Conservation (phyloP, 2,113 vertebrate genomes). For the Pseudorhombus dupliciocellatus region DNA sequence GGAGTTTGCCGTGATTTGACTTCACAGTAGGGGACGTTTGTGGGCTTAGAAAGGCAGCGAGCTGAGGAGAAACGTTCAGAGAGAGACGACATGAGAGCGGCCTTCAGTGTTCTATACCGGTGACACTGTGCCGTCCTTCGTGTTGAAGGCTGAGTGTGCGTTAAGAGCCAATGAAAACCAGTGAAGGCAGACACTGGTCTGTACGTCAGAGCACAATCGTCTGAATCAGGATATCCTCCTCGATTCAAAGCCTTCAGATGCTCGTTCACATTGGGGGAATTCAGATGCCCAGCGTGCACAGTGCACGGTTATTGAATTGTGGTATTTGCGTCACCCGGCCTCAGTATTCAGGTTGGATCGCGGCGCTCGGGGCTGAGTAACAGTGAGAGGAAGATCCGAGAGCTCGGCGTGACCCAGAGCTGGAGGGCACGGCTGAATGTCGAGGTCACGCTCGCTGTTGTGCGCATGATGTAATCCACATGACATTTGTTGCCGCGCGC, state of each 20-base stretch:
- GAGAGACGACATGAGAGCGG: conserved; percentile 4
- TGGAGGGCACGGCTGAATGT: conserved; percentile 19
- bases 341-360: background rate
- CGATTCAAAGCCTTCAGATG: too few relatives aligned
- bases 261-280: too few relatives aligned
- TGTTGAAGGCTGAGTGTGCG: conserved; percentile 37
- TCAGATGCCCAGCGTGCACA: too few relatives aligned
- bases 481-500: conserved; percentile 25
- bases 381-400: background rate
- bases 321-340: background rate
- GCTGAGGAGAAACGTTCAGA: conserved; percentile 28
- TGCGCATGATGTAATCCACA: conserved; percentile 13
- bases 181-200: background rate
- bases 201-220: too few relatives aligned
- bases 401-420: conserved; percentile 46
- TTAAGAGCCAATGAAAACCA: conserved; percentile 13
- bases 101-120: background rate
- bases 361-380: conserved; percentile 2
- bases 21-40: conserved; percentile 7
- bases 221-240: too few relatives aligned
- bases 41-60: conserved; percentile 9
- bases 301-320: background rate
- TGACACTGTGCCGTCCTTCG: conserved; percentile 46
- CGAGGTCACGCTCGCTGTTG: conserved; percentile 27
- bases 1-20: conserved; percentile 41